Percentiles rank a stretch among this genome's conserved stretches.
phyloP scores from a whole-genome alignment of 2,888 invertebrate genomes.

The Agonopterix arenella region DNA sequence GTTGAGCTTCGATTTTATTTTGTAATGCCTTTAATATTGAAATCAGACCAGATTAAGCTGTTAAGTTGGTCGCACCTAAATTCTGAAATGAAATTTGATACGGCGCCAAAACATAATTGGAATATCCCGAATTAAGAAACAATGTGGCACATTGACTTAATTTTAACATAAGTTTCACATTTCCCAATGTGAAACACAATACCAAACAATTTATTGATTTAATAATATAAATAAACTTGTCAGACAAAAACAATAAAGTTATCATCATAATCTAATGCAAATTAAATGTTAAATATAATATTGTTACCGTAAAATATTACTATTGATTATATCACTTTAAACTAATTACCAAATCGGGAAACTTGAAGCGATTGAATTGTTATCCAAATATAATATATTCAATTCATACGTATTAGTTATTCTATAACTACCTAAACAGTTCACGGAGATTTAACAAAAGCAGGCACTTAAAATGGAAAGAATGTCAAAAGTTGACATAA shows the following conservation, averaged over 20 bases:
- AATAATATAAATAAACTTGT: slow-evolving; percentile 9
- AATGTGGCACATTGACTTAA: slow-evolving; percentile 6
- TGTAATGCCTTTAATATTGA: too few relatives aligned
- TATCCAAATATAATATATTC: not conserved
- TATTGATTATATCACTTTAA: not conserved
- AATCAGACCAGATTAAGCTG: too few relatives aligned
- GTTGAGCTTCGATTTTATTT: too few relatives aligned
- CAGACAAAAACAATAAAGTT: slow-evolving; percentile 12
- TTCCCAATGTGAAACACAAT: slow-evolving; percentile 5
- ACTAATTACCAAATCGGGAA: slow-evolving; percentile 6
- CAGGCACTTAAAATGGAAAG: not conserved
- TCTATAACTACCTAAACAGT: not conserved
- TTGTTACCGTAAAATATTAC: slow-evolving; percentile 7
- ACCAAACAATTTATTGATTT: not conserved
- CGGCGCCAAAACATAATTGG: not conserved
- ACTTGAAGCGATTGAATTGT: slow-evolving; percentile 2
- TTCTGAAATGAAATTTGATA: not conserved
- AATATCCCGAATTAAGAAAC: not conserved
- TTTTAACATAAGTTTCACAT: slow-evolving; percentile 5
- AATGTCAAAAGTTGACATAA: not conserved
- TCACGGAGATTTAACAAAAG: not conserved
- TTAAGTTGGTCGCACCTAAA: too few relatives aligned
- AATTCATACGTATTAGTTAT: not conserved
- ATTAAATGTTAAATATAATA: slow-evolving; percentile 6
- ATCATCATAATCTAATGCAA: slow-evolving; percentile 2